Conservation (phyloP, 1,140 invertebrate genomes). For the Meloidogyne exigua region DNA sequence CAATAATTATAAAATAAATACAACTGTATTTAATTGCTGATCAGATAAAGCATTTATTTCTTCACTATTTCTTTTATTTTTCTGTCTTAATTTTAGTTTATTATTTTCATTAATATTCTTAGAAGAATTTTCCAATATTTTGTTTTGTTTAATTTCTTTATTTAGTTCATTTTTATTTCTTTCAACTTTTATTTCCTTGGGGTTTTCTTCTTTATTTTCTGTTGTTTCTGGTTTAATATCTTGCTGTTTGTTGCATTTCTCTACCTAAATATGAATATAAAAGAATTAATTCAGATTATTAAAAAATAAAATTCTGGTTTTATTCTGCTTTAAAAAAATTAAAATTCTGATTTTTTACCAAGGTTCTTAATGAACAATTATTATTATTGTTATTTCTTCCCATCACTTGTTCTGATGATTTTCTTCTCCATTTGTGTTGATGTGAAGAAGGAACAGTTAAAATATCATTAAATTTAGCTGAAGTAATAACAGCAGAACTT, state of each 20-base stretch:
- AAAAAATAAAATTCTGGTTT: background rate
- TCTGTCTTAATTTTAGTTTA: no score
- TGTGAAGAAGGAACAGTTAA: background rate
- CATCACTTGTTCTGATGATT: background rate
- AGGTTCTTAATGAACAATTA: background rate
- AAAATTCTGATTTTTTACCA: background rate
- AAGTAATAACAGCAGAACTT: background rate
- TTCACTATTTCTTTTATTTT: background rate
- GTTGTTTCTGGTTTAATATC: background rate
- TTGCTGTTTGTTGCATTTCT: background rate
- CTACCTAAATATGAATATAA: background rate
- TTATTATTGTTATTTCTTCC: background rate
- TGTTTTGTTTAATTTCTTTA: background rate
- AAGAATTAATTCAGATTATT: background rate
- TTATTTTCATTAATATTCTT: background rate
- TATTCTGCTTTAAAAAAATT: background rate
- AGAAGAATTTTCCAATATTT: background rate
- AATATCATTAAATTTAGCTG: background rate
- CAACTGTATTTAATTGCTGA: background rate
- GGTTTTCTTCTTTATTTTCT: background rate
- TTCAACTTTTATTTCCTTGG: background rate
- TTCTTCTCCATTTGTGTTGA: slow-evolving; percentile 1
- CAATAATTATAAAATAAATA: background rate
- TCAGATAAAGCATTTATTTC: background rate
- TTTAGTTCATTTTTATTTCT: background rate